Evolutionary conservation across 2,888 invertebrate genomes (phyloP).

Genomic region (Silvanus unidentatus): DNA sequence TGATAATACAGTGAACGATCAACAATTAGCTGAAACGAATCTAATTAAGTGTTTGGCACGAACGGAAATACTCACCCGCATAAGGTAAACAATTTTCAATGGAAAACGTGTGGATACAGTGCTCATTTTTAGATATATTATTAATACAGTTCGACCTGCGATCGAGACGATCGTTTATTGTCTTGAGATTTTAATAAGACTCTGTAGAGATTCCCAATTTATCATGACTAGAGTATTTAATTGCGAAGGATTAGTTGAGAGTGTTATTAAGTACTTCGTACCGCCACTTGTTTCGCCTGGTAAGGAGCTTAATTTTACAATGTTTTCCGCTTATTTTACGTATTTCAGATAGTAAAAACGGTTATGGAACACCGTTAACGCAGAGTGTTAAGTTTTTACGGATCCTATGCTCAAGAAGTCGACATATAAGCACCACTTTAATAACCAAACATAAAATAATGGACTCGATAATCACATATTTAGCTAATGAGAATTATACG

Average conservation of each 20-base stretch:
- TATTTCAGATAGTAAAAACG: constrained; percentile 7
- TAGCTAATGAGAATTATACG: constrained; percentile 50
- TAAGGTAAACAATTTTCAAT: constrained; percentile 52
- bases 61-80: constrained; percentile 70
- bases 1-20: constrained; percentile 71
- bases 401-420: constrained; percentile 59
- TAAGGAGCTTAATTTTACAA: constrained; percentile 6
- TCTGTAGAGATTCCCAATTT: constrained; percentile 71
- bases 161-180: constrained; percentile 68
- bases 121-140: constrained; percentile 59
- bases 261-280: constrained; percentile 55
- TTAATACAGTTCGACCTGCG: constrained; percentile 63
- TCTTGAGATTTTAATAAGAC: constrained; percentile 71
- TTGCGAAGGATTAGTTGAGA: constrained; percentile 59
- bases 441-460: constrained; percentile 52
- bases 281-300: constrained; percentile 36
- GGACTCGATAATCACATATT: constrained; percentile 52
- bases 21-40: constrained; percentile 79
- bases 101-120: neutral
- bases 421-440: constrained; percentile 50
- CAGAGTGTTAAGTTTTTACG: constrained; percentile 69
- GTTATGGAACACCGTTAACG: constrained; percentile 63
- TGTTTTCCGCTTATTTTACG: neutral
- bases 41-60: constrained; percentile 66
- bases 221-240: constrained; percentile 58